Evolutionary conservation across 1,140 invertebrate genomes (phyloP).

Genomic region (Bombus fervidus): DNA sequence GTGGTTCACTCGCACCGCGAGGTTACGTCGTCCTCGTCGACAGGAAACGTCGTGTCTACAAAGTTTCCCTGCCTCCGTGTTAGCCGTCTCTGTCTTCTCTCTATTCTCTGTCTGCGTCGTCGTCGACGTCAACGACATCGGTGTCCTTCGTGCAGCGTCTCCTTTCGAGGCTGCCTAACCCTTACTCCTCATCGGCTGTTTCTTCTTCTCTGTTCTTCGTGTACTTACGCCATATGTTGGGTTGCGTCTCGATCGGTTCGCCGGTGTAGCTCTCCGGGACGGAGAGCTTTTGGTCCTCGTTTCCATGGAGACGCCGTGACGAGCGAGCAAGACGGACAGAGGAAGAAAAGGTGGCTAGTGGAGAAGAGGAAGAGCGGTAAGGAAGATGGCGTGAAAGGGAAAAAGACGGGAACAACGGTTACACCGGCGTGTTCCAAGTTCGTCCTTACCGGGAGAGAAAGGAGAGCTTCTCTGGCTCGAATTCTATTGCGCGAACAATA

Average conservation of each 20-base stretch:
- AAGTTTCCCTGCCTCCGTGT: constrained; percentile 68
- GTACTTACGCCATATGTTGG: background rate
- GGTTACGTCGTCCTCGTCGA: constrained; percentile 49
- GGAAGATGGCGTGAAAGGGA: constrained; percentile 29
- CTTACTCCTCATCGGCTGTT: background rate
- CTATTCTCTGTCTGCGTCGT: background rate
- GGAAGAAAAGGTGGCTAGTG: constrained; percentile 13
- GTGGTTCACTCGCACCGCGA: background rate
- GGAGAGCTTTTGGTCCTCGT: constrained; percentile 59
- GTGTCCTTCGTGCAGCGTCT: background rate
- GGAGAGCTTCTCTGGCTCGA: constrained; percentile 55
- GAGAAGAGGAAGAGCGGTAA: background rate
- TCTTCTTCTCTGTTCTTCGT: constrained; percentile 26
- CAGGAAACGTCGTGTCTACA: constrained; percentile 75
- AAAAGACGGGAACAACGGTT: constrained; percentile 24
- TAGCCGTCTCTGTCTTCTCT: background rate
- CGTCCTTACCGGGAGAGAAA: constrained; percentile 42
- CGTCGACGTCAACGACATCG: background rate
- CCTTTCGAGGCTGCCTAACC: background rate
- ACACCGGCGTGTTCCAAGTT: constrained; percentile 48
- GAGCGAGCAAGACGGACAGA: constrained; percentile 43
- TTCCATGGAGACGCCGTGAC: constrained; percentile 64
- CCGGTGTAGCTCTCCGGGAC: background rate
- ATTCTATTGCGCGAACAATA: constrained; percentile 72
- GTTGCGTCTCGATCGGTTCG: background rate